Base-by-base conservation (phyloP, 2,113 vertebrate genomes). In the Cheilinus undulatus region DNA sequence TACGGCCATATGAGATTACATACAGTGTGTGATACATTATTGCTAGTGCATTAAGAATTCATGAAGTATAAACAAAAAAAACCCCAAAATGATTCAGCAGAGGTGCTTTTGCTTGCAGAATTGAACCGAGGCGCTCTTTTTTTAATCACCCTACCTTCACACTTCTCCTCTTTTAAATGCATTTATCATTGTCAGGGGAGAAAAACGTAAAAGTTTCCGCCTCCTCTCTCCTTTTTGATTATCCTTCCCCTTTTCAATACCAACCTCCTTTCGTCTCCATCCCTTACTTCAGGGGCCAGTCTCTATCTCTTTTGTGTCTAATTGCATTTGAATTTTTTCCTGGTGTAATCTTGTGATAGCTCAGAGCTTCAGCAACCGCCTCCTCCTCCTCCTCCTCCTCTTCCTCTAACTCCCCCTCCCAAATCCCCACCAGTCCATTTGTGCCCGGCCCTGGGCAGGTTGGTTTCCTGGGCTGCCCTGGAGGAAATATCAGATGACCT, bases 401-500 rank as follows among this genome's bases (percentile, higher is more conserved):
- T n/a, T n/a, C n/a, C n/a, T n/a, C n/a, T n/a, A n/a, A n/a, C n/a
- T n/a, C 32, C 53, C 53, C 59, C 70, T 43, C 67, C 56, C 34
- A 79, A 85, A 76, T 69, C 79, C 60, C 49, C 64, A 12, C 69
- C 43, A 81, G 84, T 89, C 88, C 91, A 93, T 93, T 93, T 92
- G 83, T 77, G 88, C 89, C 83, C 73, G 20, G 80, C 73, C 78
- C 82, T 66, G 65, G 72, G 83, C 85, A 91, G 90, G 88, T 90
- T 87, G 73, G 83, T 92, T 94, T 93, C 92, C 88, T 81, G 86
- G 89, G 88, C 85, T 87, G 89, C 88, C 92, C 92, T 92, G 91
- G 85, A 92, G 93, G 93, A 94, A 93, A 92, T 93, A 94, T 94
- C 92, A 78, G 83, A 92, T 94, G 91, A 92, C 92, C 92, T 83